phyloP scores from a whole-genome alignment of 1,140 invertebrate species.

The Heliothis subflexa region DNA sequence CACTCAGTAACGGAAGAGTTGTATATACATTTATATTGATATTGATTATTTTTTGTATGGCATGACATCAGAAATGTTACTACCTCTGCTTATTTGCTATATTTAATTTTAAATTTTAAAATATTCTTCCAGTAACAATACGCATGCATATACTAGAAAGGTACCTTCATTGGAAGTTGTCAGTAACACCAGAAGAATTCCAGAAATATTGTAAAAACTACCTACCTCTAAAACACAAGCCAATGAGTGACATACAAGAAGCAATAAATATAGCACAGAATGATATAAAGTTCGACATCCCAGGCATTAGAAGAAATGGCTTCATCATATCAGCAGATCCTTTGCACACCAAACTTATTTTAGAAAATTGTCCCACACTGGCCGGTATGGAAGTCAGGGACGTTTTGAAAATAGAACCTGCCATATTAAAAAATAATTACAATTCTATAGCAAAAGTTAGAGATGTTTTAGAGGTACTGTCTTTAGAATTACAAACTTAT shows the following conservation, averaged over 20 bases:
- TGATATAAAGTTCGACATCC: constrained; percentile 80
- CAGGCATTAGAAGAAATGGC: constrained; percentile 84
- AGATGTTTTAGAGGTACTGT: constrained; percentile 77
- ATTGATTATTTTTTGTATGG: not conserved
- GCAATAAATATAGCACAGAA: constrained; percentile 80
- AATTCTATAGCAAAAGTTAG: constrained; percentile 83
- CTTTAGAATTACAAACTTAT: too few relatives aligned
- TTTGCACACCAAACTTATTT: constrained; percentile 84
- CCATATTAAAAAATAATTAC: constrained; percentile 86
- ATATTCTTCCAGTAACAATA: constrained; percentile 71
- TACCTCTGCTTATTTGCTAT: too few relatives aligned
- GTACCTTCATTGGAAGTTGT: constrained; percentile 83
- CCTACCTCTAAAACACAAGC: constrained; percentile 84
- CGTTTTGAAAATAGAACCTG: constrained; percentile 83
- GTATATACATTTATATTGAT: too few relatives aligned
- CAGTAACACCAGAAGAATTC: constrained; percentile 79
- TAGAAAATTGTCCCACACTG: constrained; percentile 83
- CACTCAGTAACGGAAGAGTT: too few relatives aligned
- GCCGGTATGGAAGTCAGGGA: constrained; percentile 84
- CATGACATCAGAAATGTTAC: not conserved
- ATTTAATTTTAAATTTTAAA: not conserved
- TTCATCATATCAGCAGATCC: constrained; percentile 86
- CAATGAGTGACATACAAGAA: constrained; percentile 84
- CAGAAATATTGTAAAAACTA: constrained; percentile 85
- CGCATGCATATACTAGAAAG: constrained; percentile 82